Conservation (phyloP, 2,888 invertebrate species). For the Apotomis betuletana region DNA sequence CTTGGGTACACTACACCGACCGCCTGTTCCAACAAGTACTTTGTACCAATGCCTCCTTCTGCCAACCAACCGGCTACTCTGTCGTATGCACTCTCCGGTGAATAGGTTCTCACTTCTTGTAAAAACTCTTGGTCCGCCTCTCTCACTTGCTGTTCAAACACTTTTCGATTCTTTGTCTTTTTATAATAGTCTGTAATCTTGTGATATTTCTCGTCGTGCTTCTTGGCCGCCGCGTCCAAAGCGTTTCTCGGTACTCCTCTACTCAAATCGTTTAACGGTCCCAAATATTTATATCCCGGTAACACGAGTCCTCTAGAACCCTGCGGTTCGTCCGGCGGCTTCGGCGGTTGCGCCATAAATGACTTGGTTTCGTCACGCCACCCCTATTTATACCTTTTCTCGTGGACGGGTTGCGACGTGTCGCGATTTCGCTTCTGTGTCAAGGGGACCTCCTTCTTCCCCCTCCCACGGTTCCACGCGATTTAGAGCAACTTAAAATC, state of each 20-base stretch:
- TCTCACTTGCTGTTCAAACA: background rate
- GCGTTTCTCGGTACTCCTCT: background rate
- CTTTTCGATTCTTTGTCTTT: background rate
- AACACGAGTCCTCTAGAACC: background rate
- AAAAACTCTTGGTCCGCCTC: background rate
- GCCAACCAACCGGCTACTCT: background rate
- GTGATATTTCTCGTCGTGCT: no score
- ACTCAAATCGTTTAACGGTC: background rate
- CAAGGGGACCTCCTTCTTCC: no score
- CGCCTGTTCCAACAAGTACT: background rate
- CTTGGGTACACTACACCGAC: background rate
- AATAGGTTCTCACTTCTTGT: background rate
- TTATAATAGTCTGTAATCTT: background rate
- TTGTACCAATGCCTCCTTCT: background rate
- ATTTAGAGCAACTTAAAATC: no score
- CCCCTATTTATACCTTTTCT: no score
- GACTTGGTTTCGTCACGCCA: no score
- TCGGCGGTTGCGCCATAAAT: no score
- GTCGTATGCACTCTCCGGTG: background rate
- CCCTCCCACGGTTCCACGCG: no score
- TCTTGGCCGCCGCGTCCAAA: background rate
- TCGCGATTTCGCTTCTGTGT: no score
- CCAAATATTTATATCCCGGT: background rate
- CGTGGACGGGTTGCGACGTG: no score
- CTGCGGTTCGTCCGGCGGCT: no score